These are phyloP conservation scores for Aphodius sticticus DNA, from an alignment of 2,888 invertebrate genomes.

Conservation along the genomic window DNA sequence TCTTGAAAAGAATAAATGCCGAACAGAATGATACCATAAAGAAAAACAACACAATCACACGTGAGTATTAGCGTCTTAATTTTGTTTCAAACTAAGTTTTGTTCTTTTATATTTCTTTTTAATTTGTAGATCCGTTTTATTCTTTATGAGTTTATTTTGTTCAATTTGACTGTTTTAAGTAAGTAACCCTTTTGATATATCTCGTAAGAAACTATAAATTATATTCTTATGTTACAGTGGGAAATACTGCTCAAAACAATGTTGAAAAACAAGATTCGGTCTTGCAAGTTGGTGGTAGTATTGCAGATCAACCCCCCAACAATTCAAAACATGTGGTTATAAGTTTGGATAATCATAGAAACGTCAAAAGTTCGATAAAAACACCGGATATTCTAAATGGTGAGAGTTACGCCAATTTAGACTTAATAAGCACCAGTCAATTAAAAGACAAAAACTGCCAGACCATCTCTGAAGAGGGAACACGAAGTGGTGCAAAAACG, in stretches of 20 bases:
- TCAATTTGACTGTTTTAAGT: conserved; percentile 16
- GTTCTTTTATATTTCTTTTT: conserved; percentile 12
- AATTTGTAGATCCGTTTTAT: not conserved
- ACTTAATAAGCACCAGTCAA: conserved; percentile 9
- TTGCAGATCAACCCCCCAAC: not conserved
- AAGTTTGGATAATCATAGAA: conserved; percentile 10
- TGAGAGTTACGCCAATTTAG: conserved; percentile 18
- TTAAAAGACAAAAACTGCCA: not conserved
- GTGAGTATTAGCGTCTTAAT: not conserved
- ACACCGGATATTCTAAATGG: conserved; percentile 21
- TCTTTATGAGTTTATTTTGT: conserved; percentile 17
- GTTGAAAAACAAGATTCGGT: conserved; percentile 7
- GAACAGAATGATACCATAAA: not conserved
- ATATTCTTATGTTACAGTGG: not conserved
- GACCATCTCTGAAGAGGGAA: not conserved
- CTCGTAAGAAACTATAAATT: not conserved
- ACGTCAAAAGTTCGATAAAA: conserved; percentile 12
- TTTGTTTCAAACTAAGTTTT: too few relatives aligned
- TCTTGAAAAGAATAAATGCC: conserved; percentile 27
- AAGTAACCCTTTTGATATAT: not conserved
- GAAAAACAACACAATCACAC: conserved; percentile 14
- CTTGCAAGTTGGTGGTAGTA: not conserved
- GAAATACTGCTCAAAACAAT: not conserved
- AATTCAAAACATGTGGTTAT: conserved; percentile 4
- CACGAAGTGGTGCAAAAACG: not conserved